These are phyloP conservation scores for Catocala fraxini DNA, from an alignment of 2,888 invertebrate genomes.

Conservation along the genomic window DNA sequence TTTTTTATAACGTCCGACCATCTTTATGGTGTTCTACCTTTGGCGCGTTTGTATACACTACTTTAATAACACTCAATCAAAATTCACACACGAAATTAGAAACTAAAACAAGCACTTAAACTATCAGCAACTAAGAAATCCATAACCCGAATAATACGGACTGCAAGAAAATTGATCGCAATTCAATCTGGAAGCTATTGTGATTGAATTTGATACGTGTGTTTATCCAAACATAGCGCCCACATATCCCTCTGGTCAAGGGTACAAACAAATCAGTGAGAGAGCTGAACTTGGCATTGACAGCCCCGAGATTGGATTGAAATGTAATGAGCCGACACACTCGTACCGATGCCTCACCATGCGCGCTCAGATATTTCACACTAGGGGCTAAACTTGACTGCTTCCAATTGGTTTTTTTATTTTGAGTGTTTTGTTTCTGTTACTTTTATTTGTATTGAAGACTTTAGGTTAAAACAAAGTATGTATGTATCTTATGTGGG, in stretches of 20 bases:
- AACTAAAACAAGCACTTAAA: neutral
- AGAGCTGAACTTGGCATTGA: slow-evolving; percentile 83
- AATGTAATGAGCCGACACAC: slow-evolving; percentile 65
- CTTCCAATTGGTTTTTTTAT: too few relatives aligned
- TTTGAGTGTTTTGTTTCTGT: too few relatives aligned
- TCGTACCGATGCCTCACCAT: neutral
- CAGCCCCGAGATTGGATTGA: slow-evolving; percentile 72
- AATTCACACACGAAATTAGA: neutral
- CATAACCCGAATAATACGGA: neutral
- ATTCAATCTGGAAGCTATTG: neutral
- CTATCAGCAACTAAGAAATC: neutral
- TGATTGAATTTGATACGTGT: slow-evolving; percentile 3
- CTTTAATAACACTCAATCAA: neutral
- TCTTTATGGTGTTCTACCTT: too few relatives aligned
- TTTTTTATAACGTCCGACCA: too few relatives aligned
- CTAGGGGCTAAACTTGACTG: neutral
- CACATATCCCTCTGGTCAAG: slow-evolving; percentile 60
- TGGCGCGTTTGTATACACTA: too few relatives aligned
- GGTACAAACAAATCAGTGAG: slow-evolving; percentile 77
- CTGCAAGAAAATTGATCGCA: neutral
- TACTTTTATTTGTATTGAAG: too few relatives aligned
- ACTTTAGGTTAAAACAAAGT: too few relatives aligned
- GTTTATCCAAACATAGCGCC: neutral
- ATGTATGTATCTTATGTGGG: too few relatives aligned
- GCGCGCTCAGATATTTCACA: neutral